Base-by-base conservation (phyloP, 53 echinoderm and acorn worm species). In the Antedon mediterranea region DNA sequence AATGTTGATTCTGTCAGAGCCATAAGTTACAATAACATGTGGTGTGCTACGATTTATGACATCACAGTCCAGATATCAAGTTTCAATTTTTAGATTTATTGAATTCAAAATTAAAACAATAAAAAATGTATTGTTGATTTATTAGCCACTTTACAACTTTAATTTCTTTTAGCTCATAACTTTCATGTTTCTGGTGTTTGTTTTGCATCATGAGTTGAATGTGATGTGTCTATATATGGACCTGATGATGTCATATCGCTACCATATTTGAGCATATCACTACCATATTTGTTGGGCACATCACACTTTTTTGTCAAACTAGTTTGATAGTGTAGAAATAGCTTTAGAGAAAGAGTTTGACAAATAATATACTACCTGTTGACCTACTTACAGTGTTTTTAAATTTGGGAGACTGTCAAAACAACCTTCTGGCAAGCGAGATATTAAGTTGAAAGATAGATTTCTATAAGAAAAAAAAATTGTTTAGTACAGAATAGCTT, bases 361-460 rank as follows among this genome's bases (percentile, higher is more conserved):
- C n/a, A n/a, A n/a, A n/a, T n/a, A n/a, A n/a, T n/a, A n/a, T n/a
- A n/a, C n/a, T n/a, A n/a, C n/a, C n/a, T n/a, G n/a, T n/a, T n/a
- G n/a, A 30, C 28, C 4, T 26, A 93, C 93, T 93, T 89, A 93
- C 93, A 93, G 74, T 84, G 82, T 85, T 31, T 76, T 78, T 32
- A 93, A 83, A 26, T 81, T 74, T 31, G 71, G 72, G 34, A 93
- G 85, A 20, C 89, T 73, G 37, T 91, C 87, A 71, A 93, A 93
- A 30, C 87, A 80, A 32, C 87, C 86, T 4, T 78, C 77, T 31
- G 90, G 43, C 28, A 93, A 87, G 33, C 87, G 88, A 0, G 90
- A 86, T 14, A 93, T 93, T 76, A 84, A 85, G 33, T 93, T 93
- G 79, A 74, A 57, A 0, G 90, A 89, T 77, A 93, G 83, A 79